A percentile compares a stretch with the other conserved stretches of the same genome.
Conservation (phyloP, 2,888 invertebrate genomes). For the Drosophila demipolita region DNA sequence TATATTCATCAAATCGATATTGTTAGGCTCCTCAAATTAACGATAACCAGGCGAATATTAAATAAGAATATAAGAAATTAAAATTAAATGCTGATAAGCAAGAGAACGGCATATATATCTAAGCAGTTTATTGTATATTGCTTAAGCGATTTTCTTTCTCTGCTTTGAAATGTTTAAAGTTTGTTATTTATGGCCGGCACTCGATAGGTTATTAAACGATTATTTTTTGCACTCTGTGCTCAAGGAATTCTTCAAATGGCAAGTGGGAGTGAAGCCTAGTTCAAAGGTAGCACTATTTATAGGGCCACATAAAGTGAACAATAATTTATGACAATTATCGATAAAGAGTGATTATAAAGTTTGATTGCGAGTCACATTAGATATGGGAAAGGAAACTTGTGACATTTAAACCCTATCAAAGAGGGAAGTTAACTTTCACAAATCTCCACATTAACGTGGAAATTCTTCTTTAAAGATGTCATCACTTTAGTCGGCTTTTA, state of each 20-base stretch:
- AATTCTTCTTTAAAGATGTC: not conserved
- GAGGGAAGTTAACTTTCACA: slow-evolving; percentile 6
- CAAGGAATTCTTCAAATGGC: not conserved
- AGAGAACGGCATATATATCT: slow-evolving; percentile 30
- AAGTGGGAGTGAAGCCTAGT: not conserved
- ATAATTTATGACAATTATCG: not conserved
- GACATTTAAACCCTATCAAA: slow-evolving; percentile 10
- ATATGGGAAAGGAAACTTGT: not conserved
- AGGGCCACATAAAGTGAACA: not conserved
- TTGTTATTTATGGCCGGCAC: slow-evolving; percentile 21
- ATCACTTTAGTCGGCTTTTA: not conserved
- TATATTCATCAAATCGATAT: slow-evolving; percentile 6
- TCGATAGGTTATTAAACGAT: slow-evolving; percentile 8
- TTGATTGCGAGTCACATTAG: slow-evolving; percentile 4
- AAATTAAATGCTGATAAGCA: slow-evolving; percentile 37
- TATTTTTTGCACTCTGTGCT: not conserved
- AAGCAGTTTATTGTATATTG: slow-evolving; percentile 4
- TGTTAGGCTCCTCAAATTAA: slow-evolving; percentile 6
- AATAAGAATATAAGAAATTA: slow-evolving; percentile 7
- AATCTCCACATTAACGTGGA: not conserved
- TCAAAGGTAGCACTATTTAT: slow-evolving; percentile 2
- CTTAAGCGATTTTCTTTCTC: slow-evolving; percentile 6
- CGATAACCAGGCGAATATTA: slow-evolving; percentile 45
- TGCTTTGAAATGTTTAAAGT: slow-evolving; percentile 1
- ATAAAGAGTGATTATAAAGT: not conserved